phyloP scores from a whole-genome alignment of 2,888 invertebrate genomes.

The Miltochrista miniata region DNA sequence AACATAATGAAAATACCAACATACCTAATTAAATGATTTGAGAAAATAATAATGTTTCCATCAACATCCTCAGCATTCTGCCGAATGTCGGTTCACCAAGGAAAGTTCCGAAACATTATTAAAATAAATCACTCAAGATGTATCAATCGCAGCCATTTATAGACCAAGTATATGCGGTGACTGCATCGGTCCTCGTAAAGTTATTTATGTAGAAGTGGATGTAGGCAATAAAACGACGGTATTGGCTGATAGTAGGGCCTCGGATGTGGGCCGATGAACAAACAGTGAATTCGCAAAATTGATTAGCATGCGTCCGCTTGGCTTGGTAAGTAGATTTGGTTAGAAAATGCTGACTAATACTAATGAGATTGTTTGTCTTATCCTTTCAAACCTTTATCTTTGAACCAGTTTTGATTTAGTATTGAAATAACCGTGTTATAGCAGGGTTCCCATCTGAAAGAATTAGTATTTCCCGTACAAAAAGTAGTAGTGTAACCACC shows the following conservation, averaged over 20 bases:
- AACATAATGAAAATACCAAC: too few species aligned
- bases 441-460: too few species aligned
- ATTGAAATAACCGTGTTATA: too few species aligned
- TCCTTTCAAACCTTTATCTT: too few species aligned
- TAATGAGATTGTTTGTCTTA: too few species aligned
- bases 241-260: constrained; percentile 23
- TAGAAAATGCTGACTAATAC: too few species aligned
- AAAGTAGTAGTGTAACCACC: too few species aligned
- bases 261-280: constrained; percentile 43
- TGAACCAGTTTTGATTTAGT: too few species aligned
- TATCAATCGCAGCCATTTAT: constrained; percentile 27
- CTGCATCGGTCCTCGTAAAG: constrained; percentile 26
- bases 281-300: constrained; percentile 40
- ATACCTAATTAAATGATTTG: too few species aligned
- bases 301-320: constrained; percentile 51
- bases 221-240: constrained; percentile 44
- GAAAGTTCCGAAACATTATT: constrained; percentile 30
- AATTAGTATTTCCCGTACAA: too few species aligned
- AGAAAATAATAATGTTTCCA: too few species aligned
- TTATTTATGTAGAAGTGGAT: constrained; percentile 34
- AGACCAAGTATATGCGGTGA: constrained; percentile 17
- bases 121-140: constrained; percentile 19
- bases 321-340: constrained; percentile 47
- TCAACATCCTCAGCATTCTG: background rate
- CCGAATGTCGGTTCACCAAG: constrained; percentile 15